Percentiles rank a stretch among this genome's conserved stretches.
Evolutionary conservation across 2,888 invertebrate species (phyloP).

Genomic region (Thyatira batis): DNA sequence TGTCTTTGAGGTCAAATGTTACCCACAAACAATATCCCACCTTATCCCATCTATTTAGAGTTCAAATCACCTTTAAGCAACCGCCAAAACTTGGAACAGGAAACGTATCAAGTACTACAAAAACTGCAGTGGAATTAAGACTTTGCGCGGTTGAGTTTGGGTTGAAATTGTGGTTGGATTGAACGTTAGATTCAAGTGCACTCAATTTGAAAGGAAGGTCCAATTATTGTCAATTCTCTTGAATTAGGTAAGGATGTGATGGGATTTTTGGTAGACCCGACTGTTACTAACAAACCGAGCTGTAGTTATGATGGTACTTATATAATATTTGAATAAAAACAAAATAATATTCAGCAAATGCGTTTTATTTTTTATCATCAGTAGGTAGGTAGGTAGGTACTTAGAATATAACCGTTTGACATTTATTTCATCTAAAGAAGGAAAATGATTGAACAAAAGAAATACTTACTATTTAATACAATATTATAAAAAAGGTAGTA

Average conservation of each 20-base stretch:
- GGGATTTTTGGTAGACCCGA: constrained; percentile 55
- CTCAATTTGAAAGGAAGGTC: constrained; percentile 58
- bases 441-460: no score
- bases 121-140: background rate
- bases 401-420: no score
- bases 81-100: background rate
- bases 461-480: no score
- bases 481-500: no score
- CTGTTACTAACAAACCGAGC: background rate
- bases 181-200: constrained; percentile 37
- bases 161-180: constrained; percentile 5
- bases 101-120: background rate
- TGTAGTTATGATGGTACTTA: background rate
- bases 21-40: constrained; percentile 19
- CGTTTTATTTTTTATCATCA: no score
- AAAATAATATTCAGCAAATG: no score
- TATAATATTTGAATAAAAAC: no score
- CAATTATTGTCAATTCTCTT: constrained; percentile 68
- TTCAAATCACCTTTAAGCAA: constrained; percentile 14
- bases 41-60: constrained; percentile 5
- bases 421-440: no score
- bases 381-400: no score
- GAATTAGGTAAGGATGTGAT: constrained; percentile 52
- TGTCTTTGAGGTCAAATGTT: constrained; percentile 47
- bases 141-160: background rate